Base-by-base conservation (phyloP, 2,113 vertebrate genomes). In the Anarrhichthys ocellatus region DNA sequence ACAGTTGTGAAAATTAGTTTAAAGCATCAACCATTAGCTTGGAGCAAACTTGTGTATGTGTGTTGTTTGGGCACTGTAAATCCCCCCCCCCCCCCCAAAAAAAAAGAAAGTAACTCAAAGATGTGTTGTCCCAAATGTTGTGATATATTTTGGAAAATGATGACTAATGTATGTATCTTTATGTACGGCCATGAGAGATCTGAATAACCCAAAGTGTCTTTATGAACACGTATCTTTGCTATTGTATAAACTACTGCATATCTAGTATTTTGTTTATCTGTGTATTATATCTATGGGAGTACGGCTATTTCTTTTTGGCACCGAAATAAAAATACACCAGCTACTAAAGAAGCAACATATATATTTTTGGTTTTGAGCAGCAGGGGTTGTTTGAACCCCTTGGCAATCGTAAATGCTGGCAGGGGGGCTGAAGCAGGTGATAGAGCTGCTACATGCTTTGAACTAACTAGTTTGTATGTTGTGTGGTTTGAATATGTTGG, bases 401-500 rank as follows among this genome's bases (percentile, higher is more conserved):
- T 56, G 38, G 72, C 66, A 44, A 46, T 27, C 27, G 67, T 34
- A 75, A 67, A 73, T 44, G 13, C 54, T 56, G 3, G 17, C 65
- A 56, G 36, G 78, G 46, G 27, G n/a, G 52, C 29, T 52, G 52
- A 72, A 83, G 22, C 54, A 73, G 40, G 46, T 36, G 34, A 36
- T 65, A 6, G 64, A 58, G n/a, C 29, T 29, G 2, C 36, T 14
- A 29, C 24, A 2, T 75, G 64, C 15, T 84, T 84, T 50, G 6
- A 85, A 56, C 38, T 58, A 58, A 69, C 50, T 32, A 42, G 66
- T 77, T 54, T 72, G 65, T 40, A 4, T 78, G 36, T 58, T 73
- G 29, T 56, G 27, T 56, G 24, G 27, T 68, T 70, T 75, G 56
- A 76, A 83, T 68, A 42, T 68, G 4, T 71, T 70, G 69, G 69